These are phyloP conservation scores for Rotaria sp. DNA, from an alignment of 2,888 invertebrate species.

Conservation along the genomic window DNA sequence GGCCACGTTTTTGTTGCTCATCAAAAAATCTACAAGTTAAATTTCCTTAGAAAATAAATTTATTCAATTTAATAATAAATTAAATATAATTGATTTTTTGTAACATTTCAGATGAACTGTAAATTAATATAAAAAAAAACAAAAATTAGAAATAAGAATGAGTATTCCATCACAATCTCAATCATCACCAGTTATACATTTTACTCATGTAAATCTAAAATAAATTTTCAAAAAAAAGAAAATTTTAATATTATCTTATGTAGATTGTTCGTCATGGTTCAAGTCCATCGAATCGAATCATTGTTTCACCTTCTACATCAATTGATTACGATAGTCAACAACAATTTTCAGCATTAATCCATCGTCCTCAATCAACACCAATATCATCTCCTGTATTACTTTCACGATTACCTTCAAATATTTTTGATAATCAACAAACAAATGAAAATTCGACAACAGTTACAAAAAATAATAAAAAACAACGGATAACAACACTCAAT, in stretches of 20 bases:
- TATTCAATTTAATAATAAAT: too few relatives aligned
- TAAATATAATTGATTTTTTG: too few relatives aligned
- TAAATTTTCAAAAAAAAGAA: background rate
- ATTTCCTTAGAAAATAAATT: too few relatives aligned
- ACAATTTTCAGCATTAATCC: background rate
- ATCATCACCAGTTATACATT: background rate
- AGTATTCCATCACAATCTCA: slow-evolving; percentile 2
- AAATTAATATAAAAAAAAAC: background rate
- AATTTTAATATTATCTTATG: background rate
- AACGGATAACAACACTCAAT: background rate
- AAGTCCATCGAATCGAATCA: background rate
- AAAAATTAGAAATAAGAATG: background rate
- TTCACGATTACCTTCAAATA: background rate
- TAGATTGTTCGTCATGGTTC: background rate
- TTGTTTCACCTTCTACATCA: background rate
- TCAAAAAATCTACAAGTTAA: too few relatives aligned
- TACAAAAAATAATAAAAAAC: background rate
- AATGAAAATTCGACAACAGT: background rate
- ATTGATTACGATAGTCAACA: background rate
- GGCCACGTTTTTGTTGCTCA: too few relatives aligned
- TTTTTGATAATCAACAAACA: background rate
- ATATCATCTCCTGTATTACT: background rate
- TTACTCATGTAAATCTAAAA: background rate
- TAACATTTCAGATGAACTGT: background rate
- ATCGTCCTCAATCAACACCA: background rate